These are phyloP conservation scores for Okapia johnstoni DNA, from an alignment of 2,113 vertebrate genomes.

Conservation along the genomic window DNA sequence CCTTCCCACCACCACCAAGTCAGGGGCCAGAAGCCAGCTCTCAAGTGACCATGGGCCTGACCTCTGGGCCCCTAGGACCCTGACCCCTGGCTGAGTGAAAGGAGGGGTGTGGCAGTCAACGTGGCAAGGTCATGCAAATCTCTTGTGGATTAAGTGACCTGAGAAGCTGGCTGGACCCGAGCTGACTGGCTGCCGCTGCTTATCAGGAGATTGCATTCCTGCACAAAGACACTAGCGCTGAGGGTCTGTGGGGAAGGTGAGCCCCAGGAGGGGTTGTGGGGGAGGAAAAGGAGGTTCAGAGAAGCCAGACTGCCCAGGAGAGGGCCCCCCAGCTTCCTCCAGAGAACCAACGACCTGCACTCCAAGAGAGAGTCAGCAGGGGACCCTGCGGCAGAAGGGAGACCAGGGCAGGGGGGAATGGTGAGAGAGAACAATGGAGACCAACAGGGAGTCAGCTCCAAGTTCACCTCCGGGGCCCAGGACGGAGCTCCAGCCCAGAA, in stretches of 20 bases:
- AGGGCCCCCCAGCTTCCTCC: neutral
- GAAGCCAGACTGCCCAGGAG: no score
- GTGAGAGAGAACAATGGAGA: neutral
- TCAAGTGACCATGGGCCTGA: neutral
- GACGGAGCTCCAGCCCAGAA: rapidly evolving
- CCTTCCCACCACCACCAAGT: neutral
- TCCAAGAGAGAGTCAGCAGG: rapidly evolving
- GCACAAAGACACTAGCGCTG: neutral
- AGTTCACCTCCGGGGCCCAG: rapidly evolving
- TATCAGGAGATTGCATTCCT: no score
- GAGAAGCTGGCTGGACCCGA: neutral
- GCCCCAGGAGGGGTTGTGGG: neutral
- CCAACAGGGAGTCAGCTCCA: neutral
- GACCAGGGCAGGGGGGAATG: no score
- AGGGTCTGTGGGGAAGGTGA: neutral
- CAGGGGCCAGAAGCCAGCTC: neutral
- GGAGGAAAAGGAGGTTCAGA: neutral
- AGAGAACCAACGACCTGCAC: neutral
- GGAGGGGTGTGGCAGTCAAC: neutral
- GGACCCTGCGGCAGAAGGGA: neutral
- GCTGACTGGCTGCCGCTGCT: neutral
- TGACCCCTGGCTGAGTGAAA: neutral
- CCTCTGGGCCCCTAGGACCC: neutral
- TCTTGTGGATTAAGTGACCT: neutral
- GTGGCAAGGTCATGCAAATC: rapidly evolving